Conservation (phyloP, 2,113 vertebrate genomes). For the Podilymbus podiceps region DNA sequence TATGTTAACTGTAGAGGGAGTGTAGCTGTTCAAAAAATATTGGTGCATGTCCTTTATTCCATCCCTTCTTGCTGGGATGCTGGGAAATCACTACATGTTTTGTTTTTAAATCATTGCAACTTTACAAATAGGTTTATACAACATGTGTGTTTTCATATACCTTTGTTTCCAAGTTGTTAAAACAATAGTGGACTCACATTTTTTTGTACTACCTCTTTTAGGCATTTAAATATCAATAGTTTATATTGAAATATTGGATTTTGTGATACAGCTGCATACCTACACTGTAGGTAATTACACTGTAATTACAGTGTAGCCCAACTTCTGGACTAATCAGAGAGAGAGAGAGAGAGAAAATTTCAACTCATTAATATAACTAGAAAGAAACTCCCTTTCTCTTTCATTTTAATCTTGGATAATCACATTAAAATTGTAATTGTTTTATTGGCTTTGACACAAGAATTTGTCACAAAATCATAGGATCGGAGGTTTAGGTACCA, state of each 20-base stretch:
- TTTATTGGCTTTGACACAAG: neutral
- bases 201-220: neutral
- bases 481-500: neutral
- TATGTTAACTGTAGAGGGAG: neutral
- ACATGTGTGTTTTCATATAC: neutral
- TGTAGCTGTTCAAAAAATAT: neutral
- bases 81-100: neutral
- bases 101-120: neutral
- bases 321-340: neutral
- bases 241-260: neutral
- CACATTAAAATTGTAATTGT: neutral
- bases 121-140: neutral
- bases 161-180: neutral
- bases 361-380: neutral
- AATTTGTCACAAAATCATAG: neutral
- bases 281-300: neutral
- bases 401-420: neutral
- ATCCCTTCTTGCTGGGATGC: neutral
- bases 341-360: neutral
- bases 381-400: neutral
- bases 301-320: neutral
- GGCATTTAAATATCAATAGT: neutral
- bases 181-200: fast-evolving
- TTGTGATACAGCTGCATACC: neutral
- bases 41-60: neutral